Conservation (phyloP, 2,888 invertebrate genomes). For the Aleiodes testaceus region DNA sequence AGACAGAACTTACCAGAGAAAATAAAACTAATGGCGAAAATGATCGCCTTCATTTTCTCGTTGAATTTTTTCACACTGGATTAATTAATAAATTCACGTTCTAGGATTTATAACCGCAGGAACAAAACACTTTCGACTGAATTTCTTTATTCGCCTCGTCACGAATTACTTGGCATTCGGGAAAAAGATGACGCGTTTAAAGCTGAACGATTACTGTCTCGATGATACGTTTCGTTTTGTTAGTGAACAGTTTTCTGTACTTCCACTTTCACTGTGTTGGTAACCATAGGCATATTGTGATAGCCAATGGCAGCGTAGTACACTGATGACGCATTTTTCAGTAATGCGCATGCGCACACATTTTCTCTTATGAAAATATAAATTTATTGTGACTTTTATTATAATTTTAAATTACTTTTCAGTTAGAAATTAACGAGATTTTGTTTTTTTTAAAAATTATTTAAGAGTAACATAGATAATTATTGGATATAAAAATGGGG, state of each 20-base stretch:
- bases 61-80: neutral
- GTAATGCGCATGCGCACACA: neutral
- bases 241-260: neutral
- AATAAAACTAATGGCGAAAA: slow-evolving; percentile 72
- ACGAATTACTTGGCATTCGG: neutral
- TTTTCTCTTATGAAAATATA: neutral
- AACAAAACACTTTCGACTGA: neutral
- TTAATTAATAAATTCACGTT: neutral
- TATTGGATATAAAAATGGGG: too few relatives aligned
- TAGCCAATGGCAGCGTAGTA: neutral
- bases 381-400: too few relatives aligned
- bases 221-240: neutral
- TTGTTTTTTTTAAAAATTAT: too few relatives aligned
- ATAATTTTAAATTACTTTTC: too few relatives aligned
- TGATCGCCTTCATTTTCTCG: slow-evolving; percentile 68
- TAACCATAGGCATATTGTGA: neutral
- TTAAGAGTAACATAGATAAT: too few relatives aligned
- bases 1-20: slow-evolving; percentile 72
- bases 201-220: too few relatives aligned
- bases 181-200: slow-evolving; percentile 20
- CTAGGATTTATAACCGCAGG: neutral
- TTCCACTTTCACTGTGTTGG: slow-evolving; percentile 8
- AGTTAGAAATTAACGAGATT: too few relatives aligned
- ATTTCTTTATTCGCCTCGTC: slow-evolving; percentile 15
- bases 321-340: neutral